Percentiles rank a stretch among this genome's conserved stretches.
Conservation (phyloP, 2,888 invertebrate genomes). For the Agrochola litura region DNA sequence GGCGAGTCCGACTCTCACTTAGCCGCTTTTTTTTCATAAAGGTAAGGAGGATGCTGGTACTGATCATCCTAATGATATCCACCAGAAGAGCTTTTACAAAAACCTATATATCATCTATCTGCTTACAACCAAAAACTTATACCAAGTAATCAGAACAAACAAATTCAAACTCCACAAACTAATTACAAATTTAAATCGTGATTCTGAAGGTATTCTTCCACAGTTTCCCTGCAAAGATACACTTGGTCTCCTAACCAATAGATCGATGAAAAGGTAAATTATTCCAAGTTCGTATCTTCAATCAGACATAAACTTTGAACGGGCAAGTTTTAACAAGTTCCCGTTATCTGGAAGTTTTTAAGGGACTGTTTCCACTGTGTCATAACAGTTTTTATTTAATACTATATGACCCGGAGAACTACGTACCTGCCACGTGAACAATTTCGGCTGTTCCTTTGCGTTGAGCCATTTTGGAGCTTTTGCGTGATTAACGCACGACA, state of each 20-base stretch:
- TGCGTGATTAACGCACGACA: too few relatives aligned
- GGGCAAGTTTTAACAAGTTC: conserved; percentile 59
- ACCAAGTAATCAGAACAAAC: conserved; percentile 14
- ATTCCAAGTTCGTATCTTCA: conserved; percentile 55
- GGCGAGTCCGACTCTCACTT: too few relatives aligned
- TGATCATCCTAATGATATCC: too few relatives aligned
- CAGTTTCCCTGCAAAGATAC: conserved; percentile 50
- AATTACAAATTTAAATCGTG: conserved; percentile 39
- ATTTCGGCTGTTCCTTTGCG: too few relatives aligned
- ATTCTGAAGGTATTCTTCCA: conserved; percentile 40
- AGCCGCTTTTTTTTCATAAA: too few relatives aligned
- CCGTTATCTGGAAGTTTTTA: conserved; percentile 28
- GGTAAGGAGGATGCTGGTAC: too few relatives aligned
- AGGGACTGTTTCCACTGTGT: conserved; percentile 5
- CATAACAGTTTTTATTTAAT: background rate
- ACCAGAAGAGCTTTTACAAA: background rate
- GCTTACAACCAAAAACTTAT: conserved; percentile 13
- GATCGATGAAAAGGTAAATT: conserved; percentile 58
- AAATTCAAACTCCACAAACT: conserved; percentile 22
- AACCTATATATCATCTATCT: background rate
- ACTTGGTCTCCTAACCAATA: conserved; percentile 35
- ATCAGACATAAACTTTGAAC: conserved; percentile 56
- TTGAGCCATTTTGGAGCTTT: too few relatives aligned
- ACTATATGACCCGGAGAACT: too few relatives aligned
- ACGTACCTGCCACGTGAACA: too few relatives aligned